A percentile compares a stretch with the other conserved stretches of the same genome.
Evolutionary conservation across 2,888 invertebrate genomes (phyloP).

Genomic region (Autographa pulchrina): DNA sequence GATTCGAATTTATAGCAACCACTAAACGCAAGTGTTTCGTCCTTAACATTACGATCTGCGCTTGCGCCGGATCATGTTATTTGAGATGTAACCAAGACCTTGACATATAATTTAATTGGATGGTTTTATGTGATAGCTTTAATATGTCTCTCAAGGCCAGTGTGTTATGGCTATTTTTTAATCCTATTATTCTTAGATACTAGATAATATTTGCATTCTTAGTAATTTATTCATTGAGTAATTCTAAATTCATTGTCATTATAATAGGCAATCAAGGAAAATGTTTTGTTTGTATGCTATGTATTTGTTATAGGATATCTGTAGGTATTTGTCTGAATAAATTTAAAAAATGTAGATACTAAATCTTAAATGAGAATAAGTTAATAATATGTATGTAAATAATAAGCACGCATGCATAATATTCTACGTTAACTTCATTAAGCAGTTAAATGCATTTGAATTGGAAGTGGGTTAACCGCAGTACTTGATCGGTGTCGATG

Average conservation of each 20-base stretch:
- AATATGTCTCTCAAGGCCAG: not conserved
- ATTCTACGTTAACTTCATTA: not conserved
- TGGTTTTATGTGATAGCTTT: conserved; percentile 1
- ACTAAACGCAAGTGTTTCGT: conserved; percentile 67
- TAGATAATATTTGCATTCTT: not conserved
- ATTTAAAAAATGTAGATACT: no score
- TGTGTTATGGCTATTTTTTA: not conserved
- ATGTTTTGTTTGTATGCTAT: not conserved
- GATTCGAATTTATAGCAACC: conserved; percentile 72
- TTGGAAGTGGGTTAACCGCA: conserved; percentile 1
- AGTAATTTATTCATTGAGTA: not conserved
- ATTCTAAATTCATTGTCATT: not conserved
- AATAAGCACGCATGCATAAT: no score
- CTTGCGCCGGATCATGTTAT: conserved; percentile 7
- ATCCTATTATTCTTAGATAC: not conserved
- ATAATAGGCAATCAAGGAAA: not conserved
- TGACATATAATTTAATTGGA: conserved; percentile 5
- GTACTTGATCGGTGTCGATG: conserved; percentile 22
- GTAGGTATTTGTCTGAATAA: not conserved
- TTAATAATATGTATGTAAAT: no score
- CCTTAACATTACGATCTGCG: conserved; percentile 61
- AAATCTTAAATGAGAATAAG: no score
- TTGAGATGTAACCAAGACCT: conserved; percentile 6
- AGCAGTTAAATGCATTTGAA: not conserved
- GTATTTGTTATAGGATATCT: not conserved